phyloP scores from a whole-genome alignment of 2,797 vertebrate species.

The Lophura swinhoii region DNA sequence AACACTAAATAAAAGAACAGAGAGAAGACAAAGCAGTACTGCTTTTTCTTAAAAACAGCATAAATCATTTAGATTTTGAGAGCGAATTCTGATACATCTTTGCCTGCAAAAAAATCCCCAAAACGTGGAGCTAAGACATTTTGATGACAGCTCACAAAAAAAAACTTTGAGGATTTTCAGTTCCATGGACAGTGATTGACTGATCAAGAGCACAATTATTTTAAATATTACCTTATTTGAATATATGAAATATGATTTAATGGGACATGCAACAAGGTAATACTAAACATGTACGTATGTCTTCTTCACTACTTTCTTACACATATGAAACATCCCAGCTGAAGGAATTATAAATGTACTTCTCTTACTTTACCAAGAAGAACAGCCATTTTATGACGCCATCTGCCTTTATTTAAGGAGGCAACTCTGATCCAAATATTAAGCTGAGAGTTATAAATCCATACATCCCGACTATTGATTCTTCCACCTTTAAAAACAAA shows the following conservation, averaged over 20 bases:
- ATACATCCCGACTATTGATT: constrained; percentile 97
- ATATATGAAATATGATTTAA: neutral
- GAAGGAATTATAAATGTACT: constrained; percentile 27
- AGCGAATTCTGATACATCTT: neutral
- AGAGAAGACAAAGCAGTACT: neutral
- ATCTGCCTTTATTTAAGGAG: constrained; percentile 97
- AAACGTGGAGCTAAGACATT: neutral
- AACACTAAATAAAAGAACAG: neutral
- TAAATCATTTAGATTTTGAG: neutral
- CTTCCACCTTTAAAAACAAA: constrained; percentile 88
- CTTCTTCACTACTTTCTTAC: constrained; percentile 5
- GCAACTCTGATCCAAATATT: constrained; percentile 99
- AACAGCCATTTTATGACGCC: constrained; percentile 99
- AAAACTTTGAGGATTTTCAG: neutral
- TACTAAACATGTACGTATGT: neutral
- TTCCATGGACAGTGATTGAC: neutral
- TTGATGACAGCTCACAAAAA: neutral
- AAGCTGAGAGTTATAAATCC: constrained; percentile 99
- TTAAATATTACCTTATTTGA: neutral
- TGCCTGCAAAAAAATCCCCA: neutral
- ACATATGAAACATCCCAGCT: neutral
- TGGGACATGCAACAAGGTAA: constrained; percentile 10
- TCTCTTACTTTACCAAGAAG: constrained; percentile 95
- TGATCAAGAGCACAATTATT: constrained; percentile 2
- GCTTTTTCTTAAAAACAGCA: neutral